A percentile compares a stretch with the other conserved stretches of the same genome.
Conservation (phyloP, 2,797 vertebrate genomes). For the Synanceia verrucosa region DNA sequence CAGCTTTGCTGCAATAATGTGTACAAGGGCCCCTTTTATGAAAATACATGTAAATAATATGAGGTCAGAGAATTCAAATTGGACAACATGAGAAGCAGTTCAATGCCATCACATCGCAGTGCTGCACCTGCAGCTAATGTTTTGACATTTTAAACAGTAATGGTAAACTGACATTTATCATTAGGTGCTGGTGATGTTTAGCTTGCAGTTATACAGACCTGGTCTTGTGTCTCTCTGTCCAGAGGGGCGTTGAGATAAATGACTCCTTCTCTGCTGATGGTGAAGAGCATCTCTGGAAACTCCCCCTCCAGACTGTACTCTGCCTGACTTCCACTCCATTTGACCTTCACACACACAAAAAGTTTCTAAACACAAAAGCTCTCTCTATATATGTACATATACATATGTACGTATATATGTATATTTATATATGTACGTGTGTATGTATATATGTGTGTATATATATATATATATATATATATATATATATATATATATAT, state of each 20-base stretch:
- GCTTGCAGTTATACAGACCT: slow-evolving; percentile 71
- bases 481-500: background rate
- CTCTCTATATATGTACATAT: no score
- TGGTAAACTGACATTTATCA: slow-evolving; percentile 12
- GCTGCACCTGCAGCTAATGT: background rate
- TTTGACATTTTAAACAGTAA: slow-evolving; percentile 11
- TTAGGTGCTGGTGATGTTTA: slow-evolving; percentile 24
- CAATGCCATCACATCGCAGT: background rate
- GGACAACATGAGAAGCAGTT: background rate
- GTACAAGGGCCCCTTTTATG: slow-evolving; percentile 10
- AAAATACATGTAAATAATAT: background rate
- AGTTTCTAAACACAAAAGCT: background rate
- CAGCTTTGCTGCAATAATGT: slow-evolving; percentile 11
- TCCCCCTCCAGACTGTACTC: slow-evolving; percentile 83
- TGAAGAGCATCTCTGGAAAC: slow-evolving; percentile 83
- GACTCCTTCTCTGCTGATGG: slow-evolving; percentile 79
- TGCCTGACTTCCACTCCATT: slow-evolving; percentile 82
- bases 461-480: background rate
- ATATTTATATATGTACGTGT: background rate
- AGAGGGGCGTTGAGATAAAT: slow-evolving; percentile 82
- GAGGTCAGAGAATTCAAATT: background rate
- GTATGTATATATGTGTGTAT: no score
- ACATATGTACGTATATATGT: no score
- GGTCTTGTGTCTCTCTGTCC: slow-evolving; percentile 86
- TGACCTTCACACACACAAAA: slow-evolving; percentile 74